These are phyloP conservation scores for Polyergus mexicanus DNA, from an alignment of 1,140 invertebrate species.

Conservation along the genomic window DNA sequence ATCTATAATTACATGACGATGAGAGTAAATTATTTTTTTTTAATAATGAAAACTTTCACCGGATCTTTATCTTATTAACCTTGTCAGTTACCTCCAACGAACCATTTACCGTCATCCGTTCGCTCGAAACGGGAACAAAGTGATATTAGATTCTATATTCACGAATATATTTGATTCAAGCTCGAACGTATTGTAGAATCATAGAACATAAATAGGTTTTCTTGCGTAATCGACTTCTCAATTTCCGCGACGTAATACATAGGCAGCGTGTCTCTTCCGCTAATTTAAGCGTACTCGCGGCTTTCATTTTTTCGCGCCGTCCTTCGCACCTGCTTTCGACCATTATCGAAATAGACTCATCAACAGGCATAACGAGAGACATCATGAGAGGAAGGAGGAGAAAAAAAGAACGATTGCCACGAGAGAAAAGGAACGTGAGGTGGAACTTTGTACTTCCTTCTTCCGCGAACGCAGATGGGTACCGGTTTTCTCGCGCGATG, in stretches of 20 bases:
- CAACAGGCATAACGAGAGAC: constrained; percentile 8
- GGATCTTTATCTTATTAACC: constrained; percentile 46
- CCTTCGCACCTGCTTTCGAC: constrained; percentile 45
- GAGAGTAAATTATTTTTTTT: not conserved
- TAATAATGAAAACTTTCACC: constrained; percentile 25
- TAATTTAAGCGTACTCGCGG: constrained; percentile 37
- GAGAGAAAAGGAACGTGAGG: not conserved
- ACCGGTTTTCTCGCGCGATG: constrained; percentile 63
- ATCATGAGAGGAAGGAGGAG: not conserved
- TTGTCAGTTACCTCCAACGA: constrained; percentile 3
- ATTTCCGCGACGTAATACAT: constrained; percentile 45
- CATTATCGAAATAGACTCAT: constrained; percentile 39
- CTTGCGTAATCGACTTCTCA: constrained; percentile 29
- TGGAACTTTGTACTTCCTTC: constrained; percentile 43
- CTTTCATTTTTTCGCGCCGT: constrained; percentile 45
- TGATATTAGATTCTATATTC: not conserved
- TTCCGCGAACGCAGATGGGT: constrained; percentile 39
- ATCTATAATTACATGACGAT: constrained; percentile 10
- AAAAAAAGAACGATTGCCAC: not conserved
- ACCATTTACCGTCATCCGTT: not conserved
- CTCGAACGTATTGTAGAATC: not conserved
- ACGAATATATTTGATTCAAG: not conserved
- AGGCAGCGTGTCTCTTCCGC: constrained; percentile 42
- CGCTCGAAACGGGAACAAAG: constrained; percentile 3
- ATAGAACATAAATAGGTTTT: not conserved